Evolutionary conservation across 2,797 vertebrate species (phyloP).

Genomic region (Anguilla megastoma): DNA sequence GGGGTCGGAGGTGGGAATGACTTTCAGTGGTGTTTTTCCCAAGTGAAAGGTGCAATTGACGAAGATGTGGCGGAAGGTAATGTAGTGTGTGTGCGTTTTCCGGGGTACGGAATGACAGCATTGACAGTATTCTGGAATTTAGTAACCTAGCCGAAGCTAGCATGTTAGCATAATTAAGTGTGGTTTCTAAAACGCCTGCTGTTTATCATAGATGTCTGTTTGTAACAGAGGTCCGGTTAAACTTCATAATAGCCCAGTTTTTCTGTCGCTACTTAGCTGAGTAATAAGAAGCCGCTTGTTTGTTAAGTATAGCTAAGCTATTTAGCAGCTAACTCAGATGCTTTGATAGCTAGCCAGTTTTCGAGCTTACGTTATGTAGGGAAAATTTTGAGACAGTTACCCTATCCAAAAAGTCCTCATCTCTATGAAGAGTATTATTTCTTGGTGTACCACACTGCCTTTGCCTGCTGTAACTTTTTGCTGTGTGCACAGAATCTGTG

Average conservation of each 20-base stretch:
- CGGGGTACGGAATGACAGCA: slow-evolving; percentile 45
- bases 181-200: neutral
- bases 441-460: neutral
- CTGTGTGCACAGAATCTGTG: neutral
- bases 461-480: neutral
- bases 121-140: slow-evolving; percentile 47
- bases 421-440: neutral
- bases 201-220: neutral
- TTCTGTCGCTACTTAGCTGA: neutral
- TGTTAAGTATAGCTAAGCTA: neutral
- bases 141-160: slow-evolving; percentile 27
- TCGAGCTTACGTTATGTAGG: neutral
- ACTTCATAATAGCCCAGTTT: neutral
- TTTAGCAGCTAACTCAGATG: neutral
- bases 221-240: neutral
- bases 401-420: neutral
- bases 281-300: neutral
- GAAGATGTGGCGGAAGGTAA: slow-evolving; percentile 97
- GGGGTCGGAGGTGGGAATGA: slow-evolving; percentile 87
- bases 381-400: too few relatives aligned
- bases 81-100: slow-evolving; percentile 56
- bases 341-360: neutral
- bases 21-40: slow-evolving; percentile 98
- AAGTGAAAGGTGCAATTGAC: slow-evolving; percentile 94
- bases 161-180: neutral